These are phyloP conservation scores for Tetranychus cinnabarinus DNA, from an alignment of 1,140 invertebrate species.

Conservation along the genomic window DNA sequence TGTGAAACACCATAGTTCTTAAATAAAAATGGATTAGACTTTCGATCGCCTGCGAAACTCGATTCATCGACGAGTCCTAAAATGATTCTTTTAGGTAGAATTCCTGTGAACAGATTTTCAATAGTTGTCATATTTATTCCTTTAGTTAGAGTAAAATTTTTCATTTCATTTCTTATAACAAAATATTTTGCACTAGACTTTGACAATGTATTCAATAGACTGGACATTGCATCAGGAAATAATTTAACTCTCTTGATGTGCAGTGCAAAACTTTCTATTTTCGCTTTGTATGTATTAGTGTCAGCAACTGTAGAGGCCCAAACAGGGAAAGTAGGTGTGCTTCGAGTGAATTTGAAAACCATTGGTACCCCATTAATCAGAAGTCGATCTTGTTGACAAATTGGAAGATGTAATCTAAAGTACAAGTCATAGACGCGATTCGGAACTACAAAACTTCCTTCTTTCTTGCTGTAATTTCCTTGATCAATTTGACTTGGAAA, in stretches of 20 bases:
- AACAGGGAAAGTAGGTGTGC: neutral
- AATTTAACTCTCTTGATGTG: neutral
- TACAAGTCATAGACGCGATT: neutral
- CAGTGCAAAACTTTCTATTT: neutral
- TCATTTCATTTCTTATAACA: neutral
- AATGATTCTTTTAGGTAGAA: neutral
- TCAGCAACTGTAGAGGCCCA: neutral
- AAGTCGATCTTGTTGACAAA: neutral
- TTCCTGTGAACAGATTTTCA: neutral
- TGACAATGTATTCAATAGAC: neutral
- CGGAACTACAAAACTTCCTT: no score
- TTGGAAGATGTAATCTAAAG: neutral
- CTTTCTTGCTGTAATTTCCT: no score
- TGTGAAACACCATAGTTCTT: neutral
- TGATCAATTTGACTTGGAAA: no score
- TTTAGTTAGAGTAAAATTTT: neutral
- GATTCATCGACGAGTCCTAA: neutral
- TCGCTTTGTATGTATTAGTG: neutral
- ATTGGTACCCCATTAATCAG: neutral
- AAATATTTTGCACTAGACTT: neutral
- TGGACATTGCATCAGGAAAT: neutral
- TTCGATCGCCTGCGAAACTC: neutral
- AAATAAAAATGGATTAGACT: neutral
- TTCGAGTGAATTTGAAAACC: neutral
- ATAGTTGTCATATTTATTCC: neutral